A percentile compares a stretch with the other conserved stretches of the same genome.
Evolutionary conservation across 2,113 vertebrate genomes (phyloP).

Genomic region (Genyomyrus donnyi): DNA sequence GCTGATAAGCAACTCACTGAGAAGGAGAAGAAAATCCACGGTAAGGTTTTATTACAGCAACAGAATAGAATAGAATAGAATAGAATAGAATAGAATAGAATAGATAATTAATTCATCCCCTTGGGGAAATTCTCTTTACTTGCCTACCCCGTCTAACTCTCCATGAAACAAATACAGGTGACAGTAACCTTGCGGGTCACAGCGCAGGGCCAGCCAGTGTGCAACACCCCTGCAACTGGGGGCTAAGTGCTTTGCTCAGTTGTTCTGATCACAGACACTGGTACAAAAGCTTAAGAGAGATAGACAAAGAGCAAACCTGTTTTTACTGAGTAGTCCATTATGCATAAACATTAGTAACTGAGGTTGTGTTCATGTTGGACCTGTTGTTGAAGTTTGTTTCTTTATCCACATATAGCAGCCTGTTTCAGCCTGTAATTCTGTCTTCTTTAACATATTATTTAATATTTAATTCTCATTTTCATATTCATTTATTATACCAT

Average conservation of each 20-base stretch:
- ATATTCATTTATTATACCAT: no score
- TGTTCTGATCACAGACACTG: neutral
- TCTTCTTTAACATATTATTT: neutral
- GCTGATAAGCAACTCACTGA: conserved; percentile 34
- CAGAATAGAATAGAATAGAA: no score
- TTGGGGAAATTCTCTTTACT: neutral
- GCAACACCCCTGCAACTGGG: neutral
- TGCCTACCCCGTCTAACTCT: neutral
- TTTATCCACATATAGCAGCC: neutral
- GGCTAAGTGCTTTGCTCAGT: neutral
- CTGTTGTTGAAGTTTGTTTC: neutral
- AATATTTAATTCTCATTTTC: neutral
- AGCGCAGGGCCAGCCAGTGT: neutral
- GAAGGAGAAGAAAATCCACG: conserved; percentile 28
- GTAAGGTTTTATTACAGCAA: conserved; percentile 17
- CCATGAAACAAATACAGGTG: neutral
- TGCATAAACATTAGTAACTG: neutral
- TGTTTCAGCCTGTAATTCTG: neutral
- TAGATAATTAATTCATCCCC: neutral
- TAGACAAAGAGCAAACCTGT: neutral
- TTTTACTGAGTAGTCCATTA: neutral
- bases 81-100: neutral
- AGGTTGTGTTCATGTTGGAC: neutral
- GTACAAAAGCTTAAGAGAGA: neutral
- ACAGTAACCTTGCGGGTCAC: neutral